phyloP scores from a whole-genome alignment of 2,113 vertebrate species.

The Struthidea cinerea region DNA sequence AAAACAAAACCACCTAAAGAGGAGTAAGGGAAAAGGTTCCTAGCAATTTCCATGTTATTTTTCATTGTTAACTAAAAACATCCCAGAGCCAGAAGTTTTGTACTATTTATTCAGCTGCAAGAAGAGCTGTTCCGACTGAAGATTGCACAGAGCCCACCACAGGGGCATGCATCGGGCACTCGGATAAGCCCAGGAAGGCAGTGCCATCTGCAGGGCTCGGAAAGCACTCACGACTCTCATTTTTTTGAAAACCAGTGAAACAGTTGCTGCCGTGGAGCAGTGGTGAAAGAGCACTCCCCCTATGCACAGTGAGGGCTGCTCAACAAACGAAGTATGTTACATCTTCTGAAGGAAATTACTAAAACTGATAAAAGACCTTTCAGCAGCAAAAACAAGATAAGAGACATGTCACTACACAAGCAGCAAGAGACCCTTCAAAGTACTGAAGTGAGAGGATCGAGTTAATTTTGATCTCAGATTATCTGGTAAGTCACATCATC shows the following conservation, averaged over 20 bases:
- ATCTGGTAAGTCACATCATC: not conserved
- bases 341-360: not conserved
- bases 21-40: not conserved
- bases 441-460: not conserved
- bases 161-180: fast-evolving
- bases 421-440: not conserved
- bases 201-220: constrained; percentile 5
- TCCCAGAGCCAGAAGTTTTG: not conserved
- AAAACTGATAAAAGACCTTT: not conserved
- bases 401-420: not conserved
- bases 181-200: not conserved
- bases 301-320: not conserved
- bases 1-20: not conserved
- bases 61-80: not conserved
- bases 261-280: not conserved
- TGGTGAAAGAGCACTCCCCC: not conserved
- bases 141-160: not conserved
- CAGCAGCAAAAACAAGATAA: not conserved
- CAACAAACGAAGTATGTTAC: not conserved
- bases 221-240: not conserved
- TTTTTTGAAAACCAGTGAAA: not conserved
- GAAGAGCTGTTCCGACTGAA: not conserved
- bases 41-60: not conserved
- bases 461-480: not conserved
- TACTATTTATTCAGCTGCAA: not conserved